A percentile compares a stretch with the other conserved stretches of the same genome.
Conservation (phyloP, 2,797 vertebrate genomes). For the Gymnoscopelus microlampas region DNA sequence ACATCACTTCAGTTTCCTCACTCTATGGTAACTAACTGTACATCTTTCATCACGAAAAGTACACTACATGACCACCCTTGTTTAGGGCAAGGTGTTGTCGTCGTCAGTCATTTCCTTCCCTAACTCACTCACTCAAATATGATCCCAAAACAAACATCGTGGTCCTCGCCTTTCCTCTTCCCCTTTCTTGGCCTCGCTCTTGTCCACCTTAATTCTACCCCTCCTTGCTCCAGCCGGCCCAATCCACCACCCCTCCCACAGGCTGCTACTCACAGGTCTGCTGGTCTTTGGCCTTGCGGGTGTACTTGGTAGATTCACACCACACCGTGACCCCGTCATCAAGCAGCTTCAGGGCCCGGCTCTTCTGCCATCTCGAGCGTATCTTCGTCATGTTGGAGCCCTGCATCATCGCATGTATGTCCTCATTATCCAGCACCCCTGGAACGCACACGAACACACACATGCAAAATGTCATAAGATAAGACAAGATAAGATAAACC, state of each 20-base stretch:
- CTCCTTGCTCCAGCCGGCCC: neutral
- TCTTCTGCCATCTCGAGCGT: constrained; percentile 86
- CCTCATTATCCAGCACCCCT: constrained; percentile 90
- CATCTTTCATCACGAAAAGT: constrained; percentile 14
- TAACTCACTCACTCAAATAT: neutral
- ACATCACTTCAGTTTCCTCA: constrained; percentile 36
- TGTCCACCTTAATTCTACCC: constrained; percentile 15
- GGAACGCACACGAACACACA: constrained; percentile 21
- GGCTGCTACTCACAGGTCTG: constrained; percentile 87
- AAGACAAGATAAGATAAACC: no score
- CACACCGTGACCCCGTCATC: constrained; percentile 92
- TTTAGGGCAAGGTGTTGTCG: neutral
- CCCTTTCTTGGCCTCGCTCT: no score
- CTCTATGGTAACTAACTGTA: neutral
- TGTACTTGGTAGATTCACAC: constrained; percentile 88
- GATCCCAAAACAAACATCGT: constrained; percentile 2
- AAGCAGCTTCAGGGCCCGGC: constrained; percentile 86
- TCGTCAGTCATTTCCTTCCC: neutral
- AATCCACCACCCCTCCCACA: neutral
- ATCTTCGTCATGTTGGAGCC: constrained; percentile 90
- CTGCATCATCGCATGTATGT: constrained; percentile 87
- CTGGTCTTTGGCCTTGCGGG: constrained; percentile 78
- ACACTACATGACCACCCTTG: neutral
- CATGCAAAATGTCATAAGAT: constrained; percentile 8
- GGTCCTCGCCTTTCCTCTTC: constrained; percentile 1